phyloP scores from a whole-genome alignment of 2,797 vertebrate genomes.

The Arctocebus calabarensis region DNA sequence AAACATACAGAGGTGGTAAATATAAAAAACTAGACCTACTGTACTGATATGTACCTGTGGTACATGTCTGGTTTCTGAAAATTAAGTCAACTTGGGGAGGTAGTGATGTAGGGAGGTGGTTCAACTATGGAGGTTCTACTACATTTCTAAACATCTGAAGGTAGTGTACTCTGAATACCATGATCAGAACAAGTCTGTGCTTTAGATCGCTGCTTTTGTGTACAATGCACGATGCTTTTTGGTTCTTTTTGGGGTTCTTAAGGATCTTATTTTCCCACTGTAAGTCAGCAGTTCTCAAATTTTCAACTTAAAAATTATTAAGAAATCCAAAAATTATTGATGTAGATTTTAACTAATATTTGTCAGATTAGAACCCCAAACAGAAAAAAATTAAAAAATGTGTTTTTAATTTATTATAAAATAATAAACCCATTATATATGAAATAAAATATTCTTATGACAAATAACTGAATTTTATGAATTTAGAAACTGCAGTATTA shows the following conservation, averaged over 20 bases:
- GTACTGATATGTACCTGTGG: too few relatives aligned
- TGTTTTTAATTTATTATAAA: not conserved
- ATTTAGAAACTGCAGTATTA: not conserved
- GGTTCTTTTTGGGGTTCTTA: not conserved
- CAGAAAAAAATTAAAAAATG: not conserved
- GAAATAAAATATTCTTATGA: constrained; percentile 19
- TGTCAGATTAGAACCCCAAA: not conserved
- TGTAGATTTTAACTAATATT: not conserved
- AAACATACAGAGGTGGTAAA: too few relatives aligned
- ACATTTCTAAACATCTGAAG: not conserved
- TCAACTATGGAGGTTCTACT: too few relatives aligned
- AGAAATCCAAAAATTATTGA: not conserved
- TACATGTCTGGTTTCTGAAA: too few relatives aligned
- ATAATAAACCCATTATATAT: not conserved
- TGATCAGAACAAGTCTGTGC: not conserved
- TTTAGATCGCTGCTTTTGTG: not conserved
- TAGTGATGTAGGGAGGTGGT: too few relatives aligned
- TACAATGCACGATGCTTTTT: not conserved
- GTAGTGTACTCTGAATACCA: not conserved
- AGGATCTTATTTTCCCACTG: not conserved
- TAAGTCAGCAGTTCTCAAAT: not conserved
- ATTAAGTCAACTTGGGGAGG: too few relatives aligned
- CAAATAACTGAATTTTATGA: not conserved
- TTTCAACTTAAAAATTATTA: not conserved
- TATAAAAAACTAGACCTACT: too few relatives aligned